phyloP scores from a whole-genome alignment of 1,140 invertebrate genomes.

The Nymphalis io region DNA sequence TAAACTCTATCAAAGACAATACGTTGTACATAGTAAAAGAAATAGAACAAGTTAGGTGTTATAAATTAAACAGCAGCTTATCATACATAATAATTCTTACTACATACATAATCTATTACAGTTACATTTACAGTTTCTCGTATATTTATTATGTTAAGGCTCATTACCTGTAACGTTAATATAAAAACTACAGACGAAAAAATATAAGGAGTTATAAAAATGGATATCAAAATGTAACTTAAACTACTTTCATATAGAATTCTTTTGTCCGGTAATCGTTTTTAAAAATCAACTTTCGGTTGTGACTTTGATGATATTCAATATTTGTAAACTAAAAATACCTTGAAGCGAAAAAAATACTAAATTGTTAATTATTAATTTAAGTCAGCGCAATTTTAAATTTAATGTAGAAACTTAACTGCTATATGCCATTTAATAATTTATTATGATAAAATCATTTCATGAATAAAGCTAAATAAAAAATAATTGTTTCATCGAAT shows the following conservation, averaged over 20 bases:
- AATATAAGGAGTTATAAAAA: neutral
- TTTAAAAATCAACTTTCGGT: no score
- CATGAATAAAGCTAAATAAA: no score
- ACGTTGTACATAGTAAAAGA: neutral
- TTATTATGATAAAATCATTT: no score
- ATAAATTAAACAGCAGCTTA: neutral
- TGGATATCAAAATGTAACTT: neutral
- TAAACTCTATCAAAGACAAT: neutral
- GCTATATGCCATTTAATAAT: no score
- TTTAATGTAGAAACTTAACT: no score
- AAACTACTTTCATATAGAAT: neutral
- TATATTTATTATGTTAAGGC: constrained; percentile 11
- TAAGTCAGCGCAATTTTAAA: no score
- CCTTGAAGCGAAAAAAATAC: no score
- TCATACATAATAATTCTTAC: constrained; percentile 27
- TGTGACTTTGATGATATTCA: no score
- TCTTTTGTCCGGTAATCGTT: no score
- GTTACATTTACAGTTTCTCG: constrained; percentile 23
- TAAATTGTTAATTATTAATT: no score
- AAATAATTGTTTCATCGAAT: no score
- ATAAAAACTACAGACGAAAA: neutral
- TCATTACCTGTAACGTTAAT: constrained; percentile 7
- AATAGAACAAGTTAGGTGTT: neutral
- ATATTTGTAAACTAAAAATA: no score
- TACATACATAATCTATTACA: constrained; percentile 29